A percentile compares a stretch with the other conserved stretches of the same genome.
Conservation (phyloP, 2,797 vertebrate genomes). For the Otolemur crassicaudatus region DNA sequence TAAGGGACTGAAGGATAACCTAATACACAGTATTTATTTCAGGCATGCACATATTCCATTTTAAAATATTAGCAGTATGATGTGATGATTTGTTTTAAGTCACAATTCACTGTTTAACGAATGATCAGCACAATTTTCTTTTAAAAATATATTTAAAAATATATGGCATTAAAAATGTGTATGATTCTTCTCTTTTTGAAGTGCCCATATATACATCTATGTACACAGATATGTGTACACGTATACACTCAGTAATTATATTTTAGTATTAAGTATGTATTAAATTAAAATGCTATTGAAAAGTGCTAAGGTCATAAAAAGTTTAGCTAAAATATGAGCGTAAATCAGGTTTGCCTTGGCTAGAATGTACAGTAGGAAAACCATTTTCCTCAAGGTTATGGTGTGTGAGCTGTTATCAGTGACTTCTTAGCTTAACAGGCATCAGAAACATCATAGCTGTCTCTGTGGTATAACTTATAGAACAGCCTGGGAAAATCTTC, state of each 20-base stretch:
- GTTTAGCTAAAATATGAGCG: not conserved
- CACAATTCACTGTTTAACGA: not conserved
- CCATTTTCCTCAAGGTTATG: not conserved
- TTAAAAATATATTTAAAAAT: not conserved
- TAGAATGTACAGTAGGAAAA: not conserved
- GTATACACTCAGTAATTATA: not conserved
- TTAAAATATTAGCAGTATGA: not conserved
- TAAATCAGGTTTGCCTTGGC: not conserved
- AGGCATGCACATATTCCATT: not conserved
- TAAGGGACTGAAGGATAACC: not conserved
- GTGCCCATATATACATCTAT: not conserved
- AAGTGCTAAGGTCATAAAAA: not conserved
- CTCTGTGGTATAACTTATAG: not conserved
- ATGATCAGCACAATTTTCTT: not conserved
- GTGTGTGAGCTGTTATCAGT: not conserved
- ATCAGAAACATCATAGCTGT: not conserved
- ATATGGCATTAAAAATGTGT: not conserved
- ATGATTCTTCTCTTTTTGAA: not conserved
- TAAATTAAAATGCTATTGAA: not conserved
- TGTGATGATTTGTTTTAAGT: not conserved
- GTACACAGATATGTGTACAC: not conserved
- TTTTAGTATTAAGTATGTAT: conserved; percentile 2
- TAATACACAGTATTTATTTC: not conserved
- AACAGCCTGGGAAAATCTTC: not conserved
- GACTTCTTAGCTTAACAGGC: not conserved